Evolutionary conservation across 2,113 vertebrate genomes (phyloP).

Genomic region (Periophthalmus modestus): DNA sequence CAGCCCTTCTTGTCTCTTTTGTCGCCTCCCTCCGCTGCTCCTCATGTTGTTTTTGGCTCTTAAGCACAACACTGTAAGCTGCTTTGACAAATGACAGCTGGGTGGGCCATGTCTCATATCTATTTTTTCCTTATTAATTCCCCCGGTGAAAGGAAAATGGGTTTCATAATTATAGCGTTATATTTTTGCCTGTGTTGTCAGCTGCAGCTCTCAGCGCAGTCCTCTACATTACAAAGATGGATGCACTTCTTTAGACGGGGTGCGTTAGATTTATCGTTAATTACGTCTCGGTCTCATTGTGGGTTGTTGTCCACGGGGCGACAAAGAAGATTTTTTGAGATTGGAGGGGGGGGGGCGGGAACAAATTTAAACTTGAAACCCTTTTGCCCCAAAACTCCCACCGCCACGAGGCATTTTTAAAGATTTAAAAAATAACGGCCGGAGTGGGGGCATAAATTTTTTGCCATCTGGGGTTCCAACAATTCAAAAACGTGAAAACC

Average conservation of each 20-base stretch:
- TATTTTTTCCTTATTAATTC: not conserved
- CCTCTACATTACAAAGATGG: constrained; percentile 11
- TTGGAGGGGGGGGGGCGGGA: too few species aligned
- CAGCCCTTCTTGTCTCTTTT: not conserved
- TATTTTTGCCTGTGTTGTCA: constrained; percentile 18
- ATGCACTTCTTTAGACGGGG: constrained; percentile 29
- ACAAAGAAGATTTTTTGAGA: constrained; percentile 41
- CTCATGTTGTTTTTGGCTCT: not conserved
- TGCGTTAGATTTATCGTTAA: constrained; percentile 39
- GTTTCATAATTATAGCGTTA: constrained; percentile 24
- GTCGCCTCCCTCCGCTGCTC: not conserved
- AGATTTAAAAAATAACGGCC: too few species aligned
- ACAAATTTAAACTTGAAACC: too few species aligned
- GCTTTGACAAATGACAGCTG: not conserved
- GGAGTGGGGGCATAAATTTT: too few species aligned
- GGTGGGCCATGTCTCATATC: not conserved
- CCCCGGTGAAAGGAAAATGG: not conserved
- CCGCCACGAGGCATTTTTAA: too few species aligned
- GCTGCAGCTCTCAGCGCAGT: constrained; percentile 36
- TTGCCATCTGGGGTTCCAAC: too few species aligned
- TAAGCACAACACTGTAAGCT: not conserved
- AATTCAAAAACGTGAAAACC: too few species aligned
- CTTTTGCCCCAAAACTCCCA: too few species aligned
- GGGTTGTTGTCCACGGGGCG: constrained; percentile 17
- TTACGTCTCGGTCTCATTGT: constrained; percentile 44